Conservation (phyloP, 2,888 invertebrate species). For the Rhagophthalmus giganteus region DNA sequence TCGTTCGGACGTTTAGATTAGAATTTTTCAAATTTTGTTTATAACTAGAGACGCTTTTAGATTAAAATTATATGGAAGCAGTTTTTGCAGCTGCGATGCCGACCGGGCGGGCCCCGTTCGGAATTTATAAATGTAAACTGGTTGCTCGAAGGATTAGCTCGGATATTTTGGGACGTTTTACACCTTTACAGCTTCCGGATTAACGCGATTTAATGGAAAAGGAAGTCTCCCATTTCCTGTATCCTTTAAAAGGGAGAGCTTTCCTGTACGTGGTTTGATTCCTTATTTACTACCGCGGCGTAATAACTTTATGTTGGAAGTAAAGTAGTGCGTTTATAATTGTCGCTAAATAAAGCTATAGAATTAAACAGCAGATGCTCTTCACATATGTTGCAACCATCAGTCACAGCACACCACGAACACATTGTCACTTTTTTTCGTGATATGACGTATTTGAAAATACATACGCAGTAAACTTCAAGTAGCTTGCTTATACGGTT, state of each 20-base stretch:
- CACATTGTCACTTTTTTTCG: slow-evolving; percentile 1
- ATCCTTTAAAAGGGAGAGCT: slow-evolving; percentile 12
- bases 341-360: slow-evolving; percentile 4
- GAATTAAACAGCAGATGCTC: slow-evolving; percentile 3
- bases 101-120: too few species aligned
- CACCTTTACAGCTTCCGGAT: slow-evolving; percentile 33
- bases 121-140: slow-evolving; percentile 8
- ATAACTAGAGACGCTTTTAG: too few species aligned
- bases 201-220: slow-evolving; percentile 18
- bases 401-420: slow-evolving; percentile 5
- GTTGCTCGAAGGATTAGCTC: slow-evolving; percentile 7
- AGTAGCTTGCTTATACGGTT: too few species aligned
- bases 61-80: slow-evolving; percentile 1
- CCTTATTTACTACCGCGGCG: background rate
- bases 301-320: background rate
- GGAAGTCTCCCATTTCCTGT: slow-evolving; percentile 28
- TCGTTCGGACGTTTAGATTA: too few species aligned
- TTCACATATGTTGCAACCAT: slow-evolving; percentile 2
- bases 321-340: background rate
- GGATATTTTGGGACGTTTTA: slow-evolving; percentile 21
- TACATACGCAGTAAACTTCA: too few species aligned
- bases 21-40: too few species aligned
- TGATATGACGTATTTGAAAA: slow-evolving; percentile 1
- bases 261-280: slow-evolving; percentile 3
- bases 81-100: slow-evolving; percentile 25